phyloP scores from a whole-genome alignment of 1,140 invertebrate genomes.

The Drosophila gunungcola region DNA sequence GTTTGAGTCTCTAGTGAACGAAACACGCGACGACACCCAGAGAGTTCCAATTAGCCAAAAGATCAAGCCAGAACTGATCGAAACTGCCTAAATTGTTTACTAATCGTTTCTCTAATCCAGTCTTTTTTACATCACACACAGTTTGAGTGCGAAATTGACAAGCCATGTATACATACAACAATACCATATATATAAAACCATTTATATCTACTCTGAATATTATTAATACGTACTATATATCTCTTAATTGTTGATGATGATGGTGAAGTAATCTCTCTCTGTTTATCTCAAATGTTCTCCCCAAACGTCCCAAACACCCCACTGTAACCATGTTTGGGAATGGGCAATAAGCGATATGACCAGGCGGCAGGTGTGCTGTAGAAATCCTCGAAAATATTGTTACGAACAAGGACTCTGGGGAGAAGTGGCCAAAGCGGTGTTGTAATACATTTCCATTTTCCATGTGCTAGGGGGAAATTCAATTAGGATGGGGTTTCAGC shows the following conservation, averaged over 20 bases:
- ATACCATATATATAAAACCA: conserved; percentile 44
- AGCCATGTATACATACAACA: conserved; percentile 51
- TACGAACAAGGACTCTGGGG: conserved; percentile 81
- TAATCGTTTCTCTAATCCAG: conserved; percentile 81
- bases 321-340: conserved; percentile 85
- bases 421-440: conserved; percentile 84
- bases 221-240: conserved; percentile 55
- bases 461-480: conserved; percentile 40
- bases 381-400: conserved; percentile 85
- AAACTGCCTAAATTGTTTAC: conserved; percentile 67
- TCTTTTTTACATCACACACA: conserved; percentile 81
- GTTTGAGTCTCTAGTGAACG: conserved; percentile 26
- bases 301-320: conserved; percentile 42
- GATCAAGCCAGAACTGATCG: conserved; percentile 39
- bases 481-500: conserved; percentile 15
- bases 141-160: conserved; percentile 57
- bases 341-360: conserved; percentile 89
- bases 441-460: conserved; percentile 85
- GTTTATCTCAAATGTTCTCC: conserved; percentile 85
- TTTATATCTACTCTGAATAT: conserved; percentile 54
- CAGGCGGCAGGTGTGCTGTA: conserved; percentile 87
- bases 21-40: conserved; percentile 42
- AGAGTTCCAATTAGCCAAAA: conserved; percentile 48
- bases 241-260: conserved; percentile 83
- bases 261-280: conserved; percentile 85